Conservation (phyloP, 2,797 vertebrate genomes). For the Hirundo rustica region DNA sequence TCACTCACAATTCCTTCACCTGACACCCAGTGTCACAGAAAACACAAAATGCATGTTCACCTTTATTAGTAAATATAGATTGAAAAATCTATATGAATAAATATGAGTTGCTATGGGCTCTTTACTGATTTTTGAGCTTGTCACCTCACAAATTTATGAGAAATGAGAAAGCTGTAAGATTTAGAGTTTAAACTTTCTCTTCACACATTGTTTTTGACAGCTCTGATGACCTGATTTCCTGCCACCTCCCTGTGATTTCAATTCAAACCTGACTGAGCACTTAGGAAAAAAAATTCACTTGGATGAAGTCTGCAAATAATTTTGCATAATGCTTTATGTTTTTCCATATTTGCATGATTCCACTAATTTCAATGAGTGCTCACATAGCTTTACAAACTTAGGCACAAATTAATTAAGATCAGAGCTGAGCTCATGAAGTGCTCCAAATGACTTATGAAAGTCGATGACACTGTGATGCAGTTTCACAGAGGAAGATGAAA, state of each 20-base stretch:
- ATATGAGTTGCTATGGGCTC: not conserved
- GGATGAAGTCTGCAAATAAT: not conserved
- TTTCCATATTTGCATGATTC: not conserved
- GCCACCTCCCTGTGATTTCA: not conserved
- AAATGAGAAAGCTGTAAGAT: not conserved
- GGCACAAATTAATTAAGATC: not conserved
- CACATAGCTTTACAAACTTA: not conserved
- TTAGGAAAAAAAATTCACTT: not conserved
- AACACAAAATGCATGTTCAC: not conserved
- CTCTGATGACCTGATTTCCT: not conserved
- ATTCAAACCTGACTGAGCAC: not conserved
- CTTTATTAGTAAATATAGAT: not conserved
- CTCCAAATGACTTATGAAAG: not conserved
- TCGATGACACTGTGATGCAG: rapidly evolving
- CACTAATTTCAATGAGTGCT: not conserved
- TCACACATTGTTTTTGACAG: not conserved
- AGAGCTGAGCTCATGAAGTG: not conserved
- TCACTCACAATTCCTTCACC: not conserved
- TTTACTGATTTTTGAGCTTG: not conserved
- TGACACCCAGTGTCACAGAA: not conserved
- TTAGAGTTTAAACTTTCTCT: not conserved
- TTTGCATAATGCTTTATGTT: not conserved
- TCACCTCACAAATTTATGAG: not conserved
- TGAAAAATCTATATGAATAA: not conserved
- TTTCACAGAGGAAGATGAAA: not conserved